phyloP scores from a whole-genome alignment of 2,888 invertebrate species.

The Toxonevra muliebris region DNA sequence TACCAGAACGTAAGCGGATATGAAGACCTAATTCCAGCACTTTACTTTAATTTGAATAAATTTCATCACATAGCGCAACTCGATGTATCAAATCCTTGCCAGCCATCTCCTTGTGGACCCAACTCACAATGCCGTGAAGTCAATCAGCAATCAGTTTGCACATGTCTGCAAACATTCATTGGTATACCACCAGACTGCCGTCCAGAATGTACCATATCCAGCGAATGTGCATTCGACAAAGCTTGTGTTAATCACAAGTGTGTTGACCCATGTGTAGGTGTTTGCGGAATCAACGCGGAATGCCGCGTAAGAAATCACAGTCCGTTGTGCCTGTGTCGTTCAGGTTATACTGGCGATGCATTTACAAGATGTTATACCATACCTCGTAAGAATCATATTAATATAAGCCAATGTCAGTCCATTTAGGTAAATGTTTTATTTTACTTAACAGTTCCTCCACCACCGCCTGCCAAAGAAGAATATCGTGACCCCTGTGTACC shows the following conservation, averaged over 20 bases:
- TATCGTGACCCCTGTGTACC: slow-evolving; percentile 72
- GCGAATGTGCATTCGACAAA: slow-evolving; percentile 71
- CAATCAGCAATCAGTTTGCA: slow-evolving; percentile 69
- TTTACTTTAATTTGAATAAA: neutral
- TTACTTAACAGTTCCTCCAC: slow-evolving; percentile 35
- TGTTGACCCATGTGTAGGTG: slow-evolving; percentile 75
- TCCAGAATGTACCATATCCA: slow-evolving; percentile 80
- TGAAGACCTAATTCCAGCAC: neutral
- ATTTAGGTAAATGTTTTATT: neutral
- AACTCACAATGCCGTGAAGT: slow-evolving; percentile 72
- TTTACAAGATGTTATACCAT: slow-evolving; percentile 69
- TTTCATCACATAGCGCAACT: slow-evolving; percentile 47
- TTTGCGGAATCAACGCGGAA: slow-evolving; percentile 78
- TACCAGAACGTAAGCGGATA: slow-evolving; percentile 65
- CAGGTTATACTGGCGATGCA: slow-evolving; percentile 75
- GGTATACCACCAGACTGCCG: slow-evolving; percentile 78
- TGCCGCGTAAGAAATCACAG: slow-evolving; percentile 71
- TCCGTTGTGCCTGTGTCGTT: slow-evolving; percentile 75
- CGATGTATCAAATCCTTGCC: slow-evolving; percentile 67
- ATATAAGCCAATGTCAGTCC: too few relatives aligned
- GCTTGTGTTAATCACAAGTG: slow-evolving; percentile 76
- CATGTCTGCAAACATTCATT: slow-evolving; percentile 70
- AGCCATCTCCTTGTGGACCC: slow-evolving; percentile 72
- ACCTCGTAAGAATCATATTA: slow-evolving; percentile 63
- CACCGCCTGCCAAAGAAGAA: slow-evolving; percentile 45